Evolutionary conservation across 1,140 invertebrate species (phyloP).

Genomic region (Philotrypesis tridentata): DNA sequence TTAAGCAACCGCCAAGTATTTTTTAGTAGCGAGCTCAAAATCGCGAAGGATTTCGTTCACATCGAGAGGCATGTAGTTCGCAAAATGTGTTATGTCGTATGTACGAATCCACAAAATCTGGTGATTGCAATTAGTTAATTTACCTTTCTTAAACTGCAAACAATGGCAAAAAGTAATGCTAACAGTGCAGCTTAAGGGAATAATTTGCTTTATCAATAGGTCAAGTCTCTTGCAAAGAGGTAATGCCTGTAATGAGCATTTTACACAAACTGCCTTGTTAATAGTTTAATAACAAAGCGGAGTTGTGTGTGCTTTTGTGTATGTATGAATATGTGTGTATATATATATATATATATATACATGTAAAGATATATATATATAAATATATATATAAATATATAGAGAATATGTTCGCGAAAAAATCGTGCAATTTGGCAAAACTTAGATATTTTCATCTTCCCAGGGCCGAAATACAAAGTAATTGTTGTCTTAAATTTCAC

Average conservation of each 20-base stretch:
- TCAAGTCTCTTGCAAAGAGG: neutral
- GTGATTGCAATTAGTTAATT: conserved; percentile 41
- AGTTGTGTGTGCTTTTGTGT: conserved; percentile 41
- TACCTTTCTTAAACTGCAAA: conserved; percentile 31
- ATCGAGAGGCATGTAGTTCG: conserved; percentile 7
- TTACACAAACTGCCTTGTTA: conserved; percentile 36
- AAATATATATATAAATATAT: neutral
- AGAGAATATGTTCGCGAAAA: conserved; percentile 29
- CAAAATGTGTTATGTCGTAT: neutral
- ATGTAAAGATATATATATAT: too few relatives aligned
- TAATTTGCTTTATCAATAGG: neutral
- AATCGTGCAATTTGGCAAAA: conserved; percentile 41
- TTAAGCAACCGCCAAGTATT: conserved; percentile 58
- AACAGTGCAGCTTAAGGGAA: conserved; percentile 26
- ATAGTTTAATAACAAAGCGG: conserved; percentile 24
- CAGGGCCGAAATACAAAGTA: neutral
- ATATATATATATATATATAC: conserved; percentile 34
- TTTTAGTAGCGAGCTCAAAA: conserved; percentile 37
- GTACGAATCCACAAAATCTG: conserved; percentile 24
- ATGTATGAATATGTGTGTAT: conserved; percentile 45
- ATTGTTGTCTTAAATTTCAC: conserved; percentile 15
- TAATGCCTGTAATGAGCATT: conserved; percentile 15
- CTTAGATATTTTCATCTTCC: conserved; percentile 35
- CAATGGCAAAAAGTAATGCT: conserved; percentile 27
- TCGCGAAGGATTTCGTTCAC: neutral